A percentile compares a stretch with the other conserved stretches of the same genome.
phyloP scores from a whole-genome alignment of 2,888 invertebrate species.

The Lepidochrysops patricia region DNA sequence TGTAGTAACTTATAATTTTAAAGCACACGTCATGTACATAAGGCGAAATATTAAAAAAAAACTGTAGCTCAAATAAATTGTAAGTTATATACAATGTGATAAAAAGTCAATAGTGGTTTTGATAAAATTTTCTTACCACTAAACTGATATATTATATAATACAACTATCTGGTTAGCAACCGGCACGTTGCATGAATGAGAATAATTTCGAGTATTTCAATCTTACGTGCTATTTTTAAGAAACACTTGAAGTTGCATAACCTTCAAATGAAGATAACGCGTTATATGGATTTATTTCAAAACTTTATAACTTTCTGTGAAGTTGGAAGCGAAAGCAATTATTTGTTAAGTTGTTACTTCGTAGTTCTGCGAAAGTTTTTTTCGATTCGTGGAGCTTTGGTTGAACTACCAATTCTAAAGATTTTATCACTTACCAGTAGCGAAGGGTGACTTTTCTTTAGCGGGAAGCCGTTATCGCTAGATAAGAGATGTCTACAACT shows the following conservation, averaged over 20 bases:
- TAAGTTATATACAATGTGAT: no score
- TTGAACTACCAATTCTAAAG: no score
- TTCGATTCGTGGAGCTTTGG: neutral
- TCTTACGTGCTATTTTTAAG: constrained; percentile 8
- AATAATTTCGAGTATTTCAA: neutral
- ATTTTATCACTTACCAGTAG: no score
- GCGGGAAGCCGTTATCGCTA: no score
- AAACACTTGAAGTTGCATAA: constrained; percentile 3
- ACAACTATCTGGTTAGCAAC: neutral
- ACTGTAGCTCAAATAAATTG: no score
- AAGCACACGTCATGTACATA: no score
- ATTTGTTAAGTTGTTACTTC: neutral
- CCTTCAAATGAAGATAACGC: neutral
- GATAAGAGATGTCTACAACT: no score
- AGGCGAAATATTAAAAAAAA: no score
- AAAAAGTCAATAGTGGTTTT: neutral
- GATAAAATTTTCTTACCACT: neutral
- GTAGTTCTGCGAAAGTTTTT: neutral
- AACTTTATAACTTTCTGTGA: neutral
- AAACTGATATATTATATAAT: neutral
- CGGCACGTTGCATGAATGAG: neutral
- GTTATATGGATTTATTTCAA: neutral
- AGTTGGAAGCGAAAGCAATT: neutral
- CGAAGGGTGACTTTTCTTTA: no score
- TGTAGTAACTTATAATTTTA: no score